Conservation (phyloP, 2,113 vertebrate genomes). For the Ploceus nigricollis region DNA sequence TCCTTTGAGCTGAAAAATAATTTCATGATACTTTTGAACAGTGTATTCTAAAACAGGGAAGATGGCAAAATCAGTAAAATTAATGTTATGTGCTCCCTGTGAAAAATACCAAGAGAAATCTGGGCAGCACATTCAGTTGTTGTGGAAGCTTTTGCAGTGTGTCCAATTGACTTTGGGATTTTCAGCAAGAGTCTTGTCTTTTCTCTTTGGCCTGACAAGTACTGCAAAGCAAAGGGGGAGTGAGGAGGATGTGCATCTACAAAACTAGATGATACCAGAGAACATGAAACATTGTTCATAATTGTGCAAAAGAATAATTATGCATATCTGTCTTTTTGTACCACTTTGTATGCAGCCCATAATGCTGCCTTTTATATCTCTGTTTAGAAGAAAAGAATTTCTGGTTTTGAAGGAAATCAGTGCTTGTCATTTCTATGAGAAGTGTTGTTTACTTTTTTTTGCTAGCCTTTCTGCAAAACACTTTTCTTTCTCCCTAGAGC, state of each 20-base stretch:
- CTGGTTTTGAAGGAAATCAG: neutral
- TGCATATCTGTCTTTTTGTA: neutral
- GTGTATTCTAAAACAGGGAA: neutral
- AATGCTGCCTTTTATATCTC: neutral
- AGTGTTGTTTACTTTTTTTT: neutral
- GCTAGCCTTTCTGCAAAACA: slow-evolving; percentile 3
- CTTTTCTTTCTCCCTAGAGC: slow-evolving; percentile 39
- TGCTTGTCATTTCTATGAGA: neutral
- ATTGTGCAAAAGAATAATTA: neutral
- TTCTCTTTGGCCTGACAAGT: neutral
- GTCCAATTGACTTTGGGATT: neutral
- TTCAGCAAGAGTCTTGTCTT: neutral
- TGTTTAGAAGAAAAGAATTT: neutral
- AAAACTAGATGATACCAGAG: neutral
- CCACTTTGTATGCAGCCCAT: slow-evolving; percentile 15
- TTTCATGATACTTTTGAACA: neutral
- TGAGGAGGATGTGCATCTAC: neutral
- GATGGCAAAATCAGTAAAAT: neutral
- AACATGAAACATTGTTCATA: neutral
- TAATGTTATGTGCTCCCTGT: neutral
- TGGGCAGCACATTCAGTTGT: neutral
- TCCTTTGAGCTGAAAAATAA: neutral
- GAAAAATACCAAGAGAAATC: neutral
- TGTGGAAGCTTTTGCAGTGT: neutral
- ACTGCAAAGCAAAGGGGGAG: neutral